Evolutionary conservation across 2,888 invertebrate species (phyloP), one percentile per base, ranked within the genome.

Genomic region (Xanthorhoe spadicearia): DNA sequence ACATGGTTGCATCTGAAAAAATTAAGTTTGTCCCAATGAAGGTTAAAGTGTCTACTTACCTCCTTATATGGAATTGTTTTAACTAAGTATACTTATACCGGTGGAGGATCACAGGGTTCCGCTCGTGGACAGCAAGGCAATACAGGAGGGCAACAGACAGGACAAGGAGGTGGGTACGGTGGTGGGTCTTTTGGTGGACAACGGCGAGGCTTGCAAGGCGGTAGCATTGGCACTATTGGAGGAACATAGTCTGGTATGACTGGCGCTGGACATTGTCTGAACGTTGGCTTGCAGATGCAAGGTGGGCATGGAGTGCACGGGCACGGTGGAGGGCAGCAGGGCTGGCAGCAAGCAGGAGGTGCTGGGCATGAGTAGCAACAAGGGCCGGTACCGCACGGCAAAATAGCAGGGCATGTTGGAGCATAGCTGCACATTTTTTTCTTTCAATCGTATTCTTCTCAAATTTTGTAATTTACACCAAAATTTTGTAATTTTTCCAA

Each of bases 121-220:
- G 89, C 90, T 7, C 89, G 91, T 43, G 90, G 91, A 60, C 89
- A 88, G 73, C 93, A 92, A 0, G 94, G 93, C 49, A 91, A 74
- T 6, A 89, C 83, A 43, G 92, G 93, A 1, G 92, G 92, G 57
- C 85, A 90, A 69, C 84, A 90, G 8, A 89, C 87, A 15, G 90
- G 89, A 2, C 72, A 72, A 0, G 89, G 87, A 9, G 75, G 78
- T 0, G 87, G 70, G 15, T 54, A 60, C 19, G 68, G 88, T 3
- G 80, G 81, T 0, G 87, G 87, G 5, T 89, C 88, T 46, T 75
- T 76, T 0, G 85, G 82, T 5, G 88, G 88, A 18, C 71, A 64
- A 32, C 93, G 85, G 1, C 92, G 86, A 1, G 90, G 91, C 61
- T 79, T 87, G 68, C 92, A 90, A 23, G 76, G 70, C 2, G 92